Conservation (phyloP, 1,140 invertebrate species). For the Pomacea maculata region DNA sequence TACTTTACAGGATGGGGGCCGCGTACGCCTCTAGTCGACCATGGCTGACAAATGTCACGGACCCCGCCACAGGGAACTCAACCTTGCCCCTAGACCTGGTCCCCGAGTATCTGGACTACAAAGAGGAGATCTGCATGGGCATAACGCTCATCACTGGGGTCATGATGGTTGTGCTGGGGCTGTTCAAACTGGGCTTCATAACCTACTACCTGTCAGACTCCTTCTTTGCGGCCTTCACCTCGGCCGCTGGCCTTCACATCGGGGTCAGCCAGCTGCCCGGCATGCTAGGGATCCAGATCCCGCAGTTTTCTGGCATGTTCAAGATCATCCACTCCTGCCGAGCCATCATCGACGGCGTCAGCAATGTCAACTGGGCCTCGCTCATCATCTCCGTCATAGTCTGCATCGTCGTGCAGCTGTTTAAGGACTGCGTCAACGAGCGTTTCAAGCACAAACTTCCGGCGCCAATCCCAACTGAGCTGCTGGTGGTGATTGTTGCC, state of each 20-base stretch:
- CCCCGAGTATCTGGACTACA: conserved; percentile 56
- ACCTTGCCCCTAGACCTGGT: conserved; percentile 40
- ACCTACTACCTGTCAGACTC: conserved; percentile 87
- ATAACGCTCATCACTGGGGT: conserved; percentile 51
- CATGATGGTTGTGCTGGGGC: conserved; percentile 75
- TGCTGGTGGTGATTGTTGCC: conserved; percentile 75
- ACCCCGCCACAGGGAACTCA: conserved; percentile 12
- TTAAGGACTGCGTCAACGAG: conserved; percentile 85
- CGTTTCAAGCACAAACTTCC: conserved; percentile 75
- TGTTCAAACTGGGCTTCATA: conserved; percentile 82
- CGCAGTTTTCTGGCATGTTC: conserved; percentile 41
- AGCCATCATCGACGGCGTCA: conserved; percentile 47
- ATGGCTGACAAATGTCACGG: conserved; percentile 30
- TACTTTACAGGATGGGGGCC: conserved; percentile 20
- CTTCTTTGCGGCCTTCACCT: conserved; percentile 90
- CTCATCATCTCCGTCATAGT: conserved; percentile 76
- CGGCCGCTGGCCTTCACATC: conserved; percentile 88
- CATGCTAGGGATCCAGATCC: conserved; percentile 76
- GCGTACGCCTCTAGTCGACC: conserved; percentile 36
- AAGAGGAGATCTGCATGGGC: conserved; percentile 47
- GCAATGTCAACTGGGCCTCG: conserved; percentile 59
- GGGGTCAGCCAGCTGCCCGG: conserved; percentile 90
- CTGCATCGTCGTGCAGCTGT: conserved; percentile 77
- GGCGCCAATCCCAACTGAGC: conserved; percentile 88
- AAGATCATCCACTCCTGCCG: conserved; percentile 58